Evolutionary conservation across 2,888 invertebrate genomes (phyloP).

Genomic region (Aquatica leii): DNA sequence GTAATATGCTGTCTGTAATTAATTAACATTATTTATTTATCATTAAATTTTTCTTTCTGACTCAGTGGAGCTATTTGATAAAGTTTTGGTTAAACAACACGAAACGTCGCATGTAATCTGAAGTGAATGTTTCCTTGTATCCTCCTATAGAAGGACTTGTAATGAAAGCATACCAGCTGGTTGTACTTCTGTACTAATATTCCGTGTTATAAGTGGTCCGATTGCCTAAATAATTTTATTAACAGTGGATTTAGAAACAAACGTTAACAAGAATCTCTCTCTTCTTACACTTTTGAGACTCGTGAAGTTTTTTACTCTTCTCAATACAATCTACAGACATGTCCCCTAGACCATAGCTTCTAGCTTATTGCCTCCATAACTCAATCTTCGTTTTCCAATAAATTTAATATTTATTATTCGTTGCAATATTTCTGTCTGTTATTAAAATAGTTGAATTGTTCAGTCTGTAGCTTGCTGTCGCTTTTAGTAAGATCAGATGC

Average conservation of each 20-base stretch:
- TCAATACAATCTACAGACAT: constrained; percentile 3
- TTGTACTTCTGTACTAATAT: constrained; percentile 5
- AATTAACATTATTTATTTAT: too few relatives aligned
- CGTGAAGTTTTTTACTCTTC: constrained; percentile 2
- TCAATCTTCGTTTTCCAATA: too few relatives aligned
- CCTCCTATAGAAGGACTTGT: background rate
- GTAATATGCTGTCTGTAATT: too few relatives aligned
- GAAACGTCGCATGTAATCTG: too few relatives aligned
- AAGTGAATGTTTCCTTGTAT: too few relatives aligned
- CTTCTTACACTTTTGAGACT: background rate
- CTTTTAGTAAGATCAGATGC: background rate
- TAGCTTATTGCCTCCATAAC: background rate
- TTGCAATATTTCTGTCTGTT: background rate
- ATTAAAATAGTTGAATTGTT: background rate
- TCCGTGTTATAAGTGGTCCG: too few relatives aligned
- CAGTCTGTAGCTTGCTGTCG: constrained; percentile 5
- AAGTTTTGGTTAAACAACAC: too few relatives aligned
- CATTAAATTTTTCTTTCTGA: too few relatives aligned
- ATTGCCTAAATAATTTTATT: constrained; percentile 2
- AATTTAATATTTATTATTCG: background rate
- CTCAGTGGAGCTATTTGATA: too few relatives aligned
- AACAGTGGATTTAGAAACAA: constrained; percentile 5
- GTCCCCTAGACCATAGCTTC: constrained; percentile 6
- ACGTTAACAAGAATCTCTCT: constrained; percentile 3
- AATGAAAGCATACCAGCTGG: constrained; percentile 4